Conservation (phyloP, 2,113 vertebrate genomes). For the Pelvicachromis taeniatus region DNA sequence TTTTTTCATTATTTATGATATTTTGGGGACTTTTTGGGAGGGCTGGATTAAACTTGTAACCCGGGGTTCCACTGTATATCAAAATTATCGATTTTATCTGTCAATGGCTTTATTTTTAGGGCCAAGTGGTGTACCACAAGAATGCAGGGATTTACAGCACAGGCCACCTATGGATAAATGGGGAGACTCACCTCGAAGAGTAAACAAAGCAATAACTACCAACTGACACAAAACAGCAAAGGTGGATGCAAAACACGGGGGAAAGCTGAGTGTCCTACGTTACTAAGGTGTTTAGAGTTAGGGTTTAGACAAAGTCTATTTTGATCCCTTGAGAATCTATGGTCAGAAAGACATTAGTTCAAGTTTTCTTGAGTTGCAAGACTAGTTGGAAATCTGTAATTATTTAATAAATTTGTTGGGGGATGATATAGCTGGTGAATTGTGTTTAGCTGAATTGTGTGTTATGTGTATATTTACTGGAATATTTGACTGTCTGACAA, state of each 20-base stretch:
- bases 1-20: too few species aligned
- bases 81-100: not conserved
- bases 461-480: not conserved
- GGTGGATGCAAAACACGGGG: accelerated
- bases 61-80: too few species aligned
- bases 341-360: not conserved
- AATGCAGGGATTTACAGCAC: not conserved
- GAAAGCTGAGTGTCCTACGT: accelerated
- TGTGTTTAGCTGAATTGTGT: not conserved
- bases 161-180: not conserved
- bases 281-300: not conserved
- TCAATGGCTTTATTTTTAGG: not conserved
- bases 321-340: not conserved
- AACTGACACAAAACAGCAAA: not conserved
- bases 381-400: not conserved
- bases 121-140: not conserved
- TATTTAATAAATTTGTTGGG: not conserved
- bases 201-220: accelerated
- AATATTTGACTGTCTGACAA: not conserved
- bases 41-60: too few species aligned
- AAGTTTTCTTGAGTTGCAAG: not conserved
- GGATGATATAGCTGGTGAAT: accelerated
- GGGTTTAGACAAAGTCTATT: not conserved
- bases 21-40: too few species aligned
- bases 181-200: not conserved